Evolutionary conservation across 2,113 vertebrate genomes (phyloP), one percentile per base, ranked within the genome.

Genomic region (Typhlomys cinereus): DNA sequence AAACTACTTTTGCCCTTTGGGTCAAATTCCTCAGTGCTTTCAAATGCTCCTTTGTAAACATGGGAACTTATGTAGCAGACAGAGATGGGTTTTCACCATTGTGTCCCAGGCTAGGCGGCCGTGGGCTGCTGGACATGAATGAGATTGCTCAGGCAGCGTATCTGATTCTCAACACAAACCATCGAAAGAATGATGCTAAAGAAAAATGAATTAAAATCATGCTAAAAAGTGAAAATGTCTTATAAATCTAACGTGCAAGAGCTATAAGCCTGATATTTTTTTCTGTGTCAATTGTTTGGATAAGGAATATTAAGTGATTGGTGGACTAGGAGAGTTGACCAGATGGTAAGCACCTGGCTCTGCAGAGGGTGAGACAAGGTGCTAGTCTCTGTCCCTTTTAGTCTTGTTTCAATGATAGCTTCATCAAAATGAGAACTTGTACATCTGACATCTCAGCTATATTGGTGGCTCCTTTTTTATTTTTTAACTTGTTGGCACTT

Each of bases 1-100:
- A 95, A 96, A 76, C 92, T 48, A 83, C 93, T 50, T 89, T 89
- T 50, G 85, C 81, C 88, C 94, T 94, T 85, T 85, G 93, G 96
- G 95, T 96, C 90, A 95, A 79, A 92, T 84, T 83, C 69, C 73
- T 88, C 17, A 11, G 75, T 48, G 69, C 82, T 81, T 92, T 89
- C 93, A 94, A 93, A 80, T 85, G 52, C 48, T 83, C 69, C 59
- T 90, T 94, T 95, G 84, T 95, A 88, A 96, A 85, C 85, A 61
- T 10, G 54, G 82, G 76, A 81, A 50, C 59, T 88, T 74, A 29
- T 54, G 73, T 29, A 39, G 50, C n/a, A 87, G 69, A 93, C 92
- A 92, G 87, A 92, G 89, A 59, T 66, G 86, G 66, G 86, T 88
- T 94, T 94, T 96, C 89, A 94, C 34, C 44, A 88, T 81, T 93